These are phyloP conservation scores for Cylindroiulus punctatus DNA, from an alignment of 2,888 invertebrate genomes.

Conservation along the genomic window DNA sequence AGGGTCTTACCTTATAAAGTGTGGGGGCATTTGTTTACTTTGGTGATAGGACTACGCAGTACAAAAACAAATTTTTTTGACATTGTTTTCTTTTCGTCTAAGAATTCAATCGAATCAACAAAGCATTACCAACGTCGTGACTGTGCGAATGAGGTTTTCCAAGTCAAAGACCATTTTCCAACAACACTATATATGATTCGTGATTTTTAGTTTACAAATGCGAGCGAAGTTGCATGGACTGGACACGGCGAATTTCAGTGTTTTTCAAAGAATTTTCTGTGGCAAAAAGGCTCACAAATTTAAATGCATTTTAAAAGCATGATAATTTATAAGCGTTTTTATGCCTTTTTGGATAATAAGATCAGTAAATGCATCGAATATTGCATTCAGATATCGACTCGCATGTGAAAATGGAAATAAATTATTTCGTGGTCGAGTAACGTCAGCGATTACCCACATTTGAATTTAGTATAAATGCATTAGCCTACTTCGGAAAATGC, in stretches of 20 bases:
- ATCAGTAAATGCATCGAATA: no score
- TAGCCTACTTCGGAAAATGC: neutral
- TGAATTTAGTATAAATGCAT: neutral
- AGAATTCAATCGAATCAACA: constrained; percentile 42
- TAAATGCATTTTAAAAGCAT: neutral
- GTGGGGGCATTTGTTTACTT: constrained; percentile 20
- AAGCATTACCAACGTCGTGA: constrained; percentile 31
- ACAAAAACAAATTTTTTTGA: constrained; percentile 21
- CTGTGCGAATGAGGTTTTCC: neutral
- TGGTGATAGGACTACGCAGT: constrained; percentile 10
- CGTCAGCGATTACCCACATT: neutral
- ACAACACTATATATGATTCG: constrained; percentile 7
- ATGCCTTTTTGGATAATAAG: neutral
- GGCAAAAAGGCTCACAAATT: neutral
- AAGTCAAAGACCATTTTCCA: constrained; percentile 29
- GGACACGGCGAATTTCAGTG: no score
- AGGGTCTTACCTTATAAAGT: constrained; percentile 1
- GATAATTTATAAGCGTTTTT: neutral
- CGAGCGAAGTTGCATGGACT: neutral
- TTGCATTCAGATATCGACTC: neutral
- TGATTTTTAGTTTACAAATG: constrained; percentile 27
- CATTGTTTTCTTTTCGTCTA: constrained; percentile 34
- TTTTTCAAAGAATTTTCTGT: neutral
- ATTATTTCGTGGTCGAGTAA: neutral
- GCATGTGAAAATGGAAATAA: neutral